Evolutionary conservation across 2,113 vertebrate genomes (phyloP).

Genomic region (Planiliza haematocheilus): DNA sequence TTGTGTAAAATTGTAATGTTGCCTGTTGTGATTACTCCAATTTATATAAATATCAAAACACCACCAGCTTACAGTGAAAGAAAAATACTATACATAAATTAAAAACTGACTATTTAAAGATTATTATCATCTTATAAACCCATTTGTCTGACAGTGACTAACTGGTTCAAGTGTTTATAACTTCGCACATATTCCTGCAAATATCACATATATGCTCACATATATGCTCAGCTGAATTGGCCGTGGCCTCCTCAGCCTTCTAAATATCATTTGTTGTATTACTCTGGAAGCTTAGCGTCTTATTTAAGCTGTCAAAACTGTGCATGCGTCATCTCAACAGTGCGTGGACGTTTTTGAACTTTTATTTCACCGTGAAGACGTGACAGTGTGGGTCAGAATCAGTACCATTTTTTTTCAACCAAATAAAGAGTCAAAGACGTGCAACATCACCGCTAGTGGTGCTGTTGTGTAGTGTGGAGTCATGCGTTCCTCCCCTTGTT

Average conservation of each 20-base stretch:
- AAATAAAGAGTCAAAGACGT: conserved; percentile 13
- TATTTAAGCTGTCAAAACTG: conserved; percentile 28
- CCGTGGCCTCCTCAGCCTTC: conserved; percentile 6
- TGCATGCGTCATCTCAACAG: conserved; percentile 61
- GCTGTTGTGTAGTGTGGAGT: conserved; percentile 44
- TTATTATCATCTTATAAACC: conserved; percentile 36
- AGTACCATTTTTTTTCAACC: conserved; percentile 19
- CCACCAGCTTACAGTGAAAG: conserved; percentile 54
- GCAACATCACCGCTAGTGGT: conserved; percentile 28
- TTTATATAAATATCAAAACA: conserved; percentile 54
- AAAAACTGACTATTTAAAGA: conserved; percentile 43
- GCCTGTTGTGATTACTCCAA: conserved; percentile 60
- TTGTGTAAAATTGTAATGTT: conserved; percentile 72
- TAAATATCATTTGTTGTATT: conserved; percentile 16
- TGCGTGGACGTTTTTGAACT: conserved; percentile 35
- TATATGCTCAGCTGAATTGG: background rate
- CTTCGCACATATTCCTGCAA: conserved; percentile 27
- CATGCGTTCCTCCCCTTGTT: conserved; percentile 23
- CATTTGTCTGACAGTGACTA: conserved; percentile 34
- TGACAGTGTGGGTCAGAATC: conserved; percentile 32
- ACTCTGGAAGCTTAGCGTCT: conserved; percentile 11
- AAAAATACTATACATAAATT: conserved; percentile 35
- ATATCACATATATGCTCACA: conserved; percentile 42
- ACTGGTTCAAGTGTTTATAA: conserved; percentile 29
- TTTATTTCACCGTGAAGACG: conserved; percentile 27